phyloP scores from a whole-genome alignment of 2,888 invertebrate species.

The Diaperis boleti region DNA sequence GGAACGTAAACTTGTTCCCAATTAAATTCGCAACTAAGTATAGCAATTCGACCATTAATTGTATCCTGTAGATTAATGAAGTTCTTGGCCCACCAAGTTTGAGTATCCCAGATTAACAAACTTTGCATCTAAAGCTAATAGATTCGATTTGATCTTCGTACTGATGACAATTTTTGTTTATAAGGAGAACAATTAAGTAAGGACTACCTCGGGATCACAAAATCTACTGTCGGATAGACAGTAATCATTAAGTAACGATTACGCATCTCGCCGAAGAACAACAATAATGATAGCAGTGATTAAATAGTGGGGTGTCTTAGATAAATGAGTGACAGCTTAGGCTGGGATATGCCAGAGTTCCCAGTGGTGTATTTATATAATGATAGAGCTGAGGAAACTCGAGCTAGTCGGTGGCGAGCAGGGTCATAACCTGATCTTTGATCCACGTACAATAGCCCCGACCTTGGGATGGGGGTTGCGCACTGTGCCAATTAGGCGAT shows the following conservation, averaged over 20 bases:
- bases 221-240: constrained; percentile 48
- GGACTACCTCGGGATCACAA: constrained; percentile 8
- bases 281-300: constrained; percentile 65
- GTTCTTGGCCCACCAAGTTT: constrained; percentile 62
- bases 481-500: constrained; percentile 51
- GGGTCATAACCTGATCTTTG: constrained; percentile 65
- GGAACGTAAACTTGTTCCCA: constrained; percentile 57
- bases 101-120: constrained; percentile 62
- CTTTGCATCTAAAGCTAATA: constrained; percentile 43
- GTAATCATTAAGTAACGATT: constrained; percentile 57
- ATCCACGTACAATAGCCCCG: constrained; percentile 54
- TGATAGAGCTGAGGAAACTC: constrained; percentile 63
- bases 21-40: constrained; percentile 61
- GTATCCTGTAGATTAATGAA: constrained; percentile 65
- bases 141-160: constrained; percentile 37
- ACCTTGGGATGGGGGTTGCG: constrained; percentile 44
- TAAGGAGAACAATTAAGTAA: constrained; percentile 29
- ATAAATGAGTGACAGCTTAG: constrained; percentile 66
- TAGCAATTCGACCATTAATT: constrained; percentile 63
- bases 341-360: constrained; percentile 58
- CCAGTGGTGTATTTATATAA: constrained; percentile 67
- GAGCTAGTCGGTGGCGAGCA: constrained; percentile 55
- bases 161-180: constrained; percentile 39
- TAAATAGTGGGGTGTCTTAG: constrained; percentile 65
- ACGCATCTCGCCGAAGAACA: constrained; percentile 53